These are phyloP conservation scores for Macaria notata DNA, from an alignment of 2,888 invertebrate genomes.

Conservation along the genomic window DNA sequence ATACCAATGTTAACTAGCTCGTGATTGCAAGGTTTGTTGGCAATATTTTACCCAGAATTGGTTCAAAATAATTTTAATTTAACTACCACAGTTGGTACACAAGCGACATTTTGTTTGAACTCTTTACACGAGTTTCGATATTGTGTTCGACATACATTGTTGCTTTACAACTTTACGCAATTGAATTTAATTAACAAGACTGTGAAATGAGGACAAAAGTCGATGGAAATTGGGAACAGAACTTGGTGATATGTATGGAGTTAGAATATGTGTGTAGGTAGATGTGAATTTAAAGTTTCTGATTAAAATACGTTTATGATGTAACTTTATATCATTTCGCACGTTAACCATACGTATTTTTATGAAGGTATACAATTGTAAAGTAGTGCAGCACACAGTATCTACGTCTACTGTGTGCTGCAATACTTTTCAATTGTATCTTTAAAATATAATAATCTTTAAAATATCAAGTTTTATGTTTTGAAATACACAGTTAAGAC, in stretches of 20 bases:
- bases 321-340: no score
- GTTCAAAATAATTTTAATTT: conserved; percentile 14
- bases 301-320: no score
- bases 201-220: conserved; percentile 49
- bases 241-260: conserved; percentile 35
- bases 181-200: conserved; percentile 60
- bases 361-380: no score
- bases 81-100: conserved; percentile 17
- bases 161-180: conserved; percentile 43
- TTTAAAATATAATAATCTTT: no score
- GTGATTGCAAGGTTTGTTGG: not conserved
- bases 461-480: no score
- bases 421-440: no score
- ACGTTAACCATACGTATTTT: no score
- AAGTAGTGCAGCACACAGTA: no score
- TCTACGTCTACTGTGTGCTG: no score
- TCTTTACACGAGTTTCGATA: conserved; percentile 26
- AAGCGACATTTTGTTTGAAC: conserved; percentile 14
- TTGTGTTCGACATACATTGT: conserved; percentile 30
- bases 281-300: no score
- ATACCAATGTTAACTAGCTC: not conserved
- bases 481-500: no score
- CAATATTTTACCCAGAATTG: conserved; percentile 1
- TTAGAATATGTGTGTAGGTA: no score
- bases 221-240: conserved; percentile 29